phyloP scores from a whole-genome alignment of 2,113 vertebrate genomes.

The Aphelocoma coerulescens region DNA sequence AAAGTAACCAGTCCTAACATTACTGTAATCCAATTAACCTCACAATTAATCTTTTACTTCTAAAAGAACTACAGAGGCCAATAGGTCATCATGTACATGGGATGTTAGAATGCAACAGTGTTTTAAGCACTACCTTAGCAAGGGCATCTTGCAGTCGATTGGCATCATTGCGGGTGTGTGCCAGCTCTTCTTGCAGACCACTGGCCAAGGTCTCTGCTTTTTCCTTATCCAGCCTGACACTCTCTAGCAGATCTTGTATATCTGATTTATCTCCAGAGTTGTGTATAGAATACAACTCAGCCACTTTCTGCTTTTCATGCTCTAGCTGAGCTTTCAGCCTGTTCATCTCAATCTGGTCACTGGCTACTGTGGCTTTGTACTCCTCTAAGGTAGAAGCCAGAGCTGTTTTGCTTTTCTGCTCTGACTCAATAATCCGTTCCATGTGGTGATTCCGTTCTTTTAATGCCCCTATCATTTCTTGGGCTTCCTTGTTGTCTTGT shows the following conservation, averaged over 20 bases:
- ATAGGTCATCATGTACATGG: accelerated
- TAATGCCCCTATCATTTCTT: conserved; percentile 87
- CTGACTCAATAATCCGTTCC: conserved; percentile 88
- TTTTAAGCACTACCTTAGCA: conserved; percentile 78
- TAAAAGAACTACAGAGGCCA: background rate
- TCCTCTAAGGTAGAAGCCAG: conserved; percentile 83
- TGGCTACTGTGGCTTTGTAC: conserved; percentile 81
- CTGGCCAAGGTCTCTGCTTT: conserved; percentile 85
- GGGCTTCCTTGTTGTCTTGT: conserved; percentile 93
- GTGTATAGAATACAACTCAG: conserved; percentile 89
- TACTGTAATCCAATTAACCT: background rate
- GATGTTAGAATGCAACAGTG: background rate
- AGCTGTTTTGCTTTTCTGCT: conserved; percentile 82
- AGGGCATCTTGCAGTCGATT: conserved; percentile 83
- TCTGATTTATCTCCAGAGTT: conserved; percentile 88
- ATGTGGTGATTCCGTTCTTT: conserved; percentile 93
- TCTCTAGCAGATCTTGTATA: conserved; percentile 89
- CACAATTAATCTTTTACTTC: background rate
- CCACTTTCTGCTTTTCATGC: conserved; percentile 89
- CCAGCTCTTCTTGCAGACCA: conserved; percentile 84
- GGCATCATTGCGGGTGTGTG: conserved; percentile 82
- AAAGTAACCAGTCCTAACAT: background rate
- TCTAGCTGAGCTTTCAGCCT: conserved; percentile 88
- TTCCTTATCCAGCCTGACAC: conserved; percentile 87
- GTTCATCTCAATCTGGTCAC: conserved; percentile 86